A percentile compares a stretch with the other conserved stretches of the same genome.
Conservation (phyloP, 23 tunicate genomes). For the Trididemnum nubilum region DNA sequence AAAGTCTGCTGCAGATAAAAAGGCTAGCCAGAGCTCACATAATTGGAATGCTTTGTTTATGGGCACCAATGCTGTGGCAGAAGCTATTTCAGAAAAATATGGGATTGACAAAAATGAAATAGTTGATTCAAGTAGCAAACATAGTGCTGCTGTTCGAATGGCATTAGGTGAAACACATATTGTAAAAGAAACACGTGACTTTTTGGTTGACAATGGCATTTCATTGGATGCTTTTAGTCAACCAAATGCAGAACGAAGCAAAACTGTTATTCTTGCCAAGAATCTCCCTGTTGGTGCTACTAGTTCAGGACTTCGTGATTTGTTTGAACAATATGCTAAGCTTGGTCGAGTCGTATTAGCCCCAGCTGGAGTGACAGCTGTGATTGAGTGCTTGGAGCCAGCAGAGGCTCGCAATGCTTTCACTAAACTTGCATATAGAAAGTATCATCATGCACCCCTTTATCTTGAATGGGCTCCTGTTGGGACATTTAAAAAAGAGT, state of each 20-base stretch:
- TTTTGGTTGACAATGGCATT: conserved; percentile 73
- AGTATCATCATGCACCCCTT: conserved; percentile 81
- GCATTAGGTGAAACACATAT: conserved; percentile 95
- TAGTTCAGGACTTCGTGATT: conserved; percentile 60
- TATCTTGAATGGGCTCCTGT: conserved; percentile 99
- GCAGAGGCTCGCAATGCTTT: conserved; percentile 82
- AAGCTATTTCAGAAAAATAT: conserved; percentile 78
- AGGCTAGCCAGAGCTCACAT: conserved; percentile 53
- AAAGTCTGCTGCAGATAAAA: conserved; percentile 51
- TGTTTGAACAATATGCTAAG: conserved; percentile 74
- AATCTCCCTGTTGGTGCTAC: conserved; percentile 87
- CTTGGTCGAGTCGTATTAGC: conserved; percentile 87
- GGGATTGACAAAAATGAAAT: conserved; percentile 49
- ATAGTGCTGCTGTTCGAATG: conserved; percentile 84
- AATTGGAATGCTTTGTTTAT: conserved; percentile 95
- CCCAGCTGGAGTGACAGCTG: conserved; percentile 91
- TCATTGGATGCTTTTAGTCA: conserved; percentile 73
- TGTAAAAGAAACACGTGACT: conserved; percentile 82
- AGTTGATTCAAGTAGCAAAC: conserved; percentile 40
- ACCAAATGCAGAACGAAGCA: conserved; percentile 78
- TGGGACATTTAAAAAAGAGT: conserved; percentile 28
- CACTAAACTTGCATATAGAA: conserved; percentile 79
- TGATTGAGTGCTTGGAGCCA: conserved; percentile 73
- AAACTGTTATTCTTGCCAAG: conserved; percentile 83
- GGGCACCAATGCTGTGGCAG: conserved; percentile 88